phyloP scores from a whole-genome alignment of 1,140 invertebrate genomes.

The Brachystomella parvula region DNA sequence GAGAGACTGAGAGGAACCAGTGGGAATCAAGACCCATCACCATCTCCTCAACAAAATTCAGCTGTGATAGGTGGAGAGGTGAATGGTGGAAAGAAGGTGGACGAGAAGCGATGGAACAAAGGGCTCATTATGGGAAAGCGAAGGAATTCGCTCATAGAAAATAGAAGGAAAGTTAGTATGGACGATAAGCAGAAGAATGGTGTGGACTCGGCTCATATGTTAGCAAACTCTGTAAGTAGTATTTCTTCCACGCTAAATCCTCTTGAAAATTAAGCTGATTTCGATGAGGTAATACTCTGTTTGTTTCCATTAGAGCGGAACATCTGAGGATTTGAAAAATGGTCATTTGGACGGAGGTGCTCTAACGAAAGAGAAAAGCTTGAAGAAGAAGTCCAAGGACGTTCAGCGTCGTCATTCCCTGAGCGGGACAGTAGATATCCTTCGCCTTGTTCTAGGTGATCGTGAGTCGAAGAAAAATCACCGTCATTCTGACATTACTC shows the following conservation, averaged over 20 bases:
- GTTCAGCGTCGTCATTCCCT: constrained; percentile 32
- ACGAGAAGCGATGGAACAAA: neutral
- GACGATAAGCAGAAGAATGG: too few relatives aligned
- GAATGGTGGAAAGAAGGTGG: too few relatives aligned
- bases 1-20: constrained; percentile 49
- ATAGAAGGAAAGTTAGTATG: neutral
- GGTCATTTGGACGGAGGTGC: too few relatives aligned
- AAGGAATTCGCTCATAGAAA: neutral
- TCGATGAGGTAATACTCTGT: too few relatives aligned
- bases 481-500: constrained; percentile 2
- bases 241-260: too few relatives aligned
- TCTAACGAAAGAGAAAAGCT: neutral
- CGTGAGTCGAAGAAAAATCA: neutral
- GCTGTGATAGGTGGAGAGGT: neutral
- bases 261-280: too few relatives aligned
- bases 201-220: too few relatives aligned
- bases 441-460: constrained; percentile 28
- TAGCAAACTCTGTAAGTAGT: too few relatives aligned
- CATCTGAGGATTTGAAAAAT: too few relatives aligned
- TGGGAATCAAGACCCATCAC: constrained; percentile 21
- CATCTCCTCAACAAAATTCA: too few relatives aligned
- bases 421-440: constrained; percentile 32
- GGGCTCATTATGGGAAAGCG: neutral
- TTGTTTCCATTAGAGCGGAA: too few relatives aligned
- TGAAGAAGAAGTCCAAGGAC: constrained; percentile 22